phyloP scores from a whole-genome alignment of 2,888 invertebrate species.

The Melanostoma mellinum region DNA sequence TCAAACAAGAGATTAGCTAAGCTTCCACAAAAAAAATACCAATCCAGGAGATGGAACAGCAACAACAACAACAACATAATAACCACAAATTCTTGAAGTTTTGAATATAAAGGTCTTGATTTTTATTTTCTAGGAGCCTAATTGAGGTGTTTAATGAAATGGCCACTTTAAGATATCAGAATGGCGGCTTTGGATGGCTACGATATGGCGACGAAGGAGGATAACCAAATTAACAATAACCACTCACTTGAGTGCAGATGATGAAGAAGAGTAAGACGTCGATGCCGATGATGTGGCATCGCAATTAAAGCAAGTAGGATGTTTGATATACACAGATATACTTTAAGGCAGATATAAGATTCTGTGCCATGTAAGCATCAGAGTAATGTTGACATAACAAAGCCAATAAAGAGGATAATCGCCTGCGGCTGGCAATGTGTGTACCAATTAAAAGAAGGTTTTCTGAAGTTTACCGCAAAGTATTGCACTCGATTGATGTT shows the following conservation, averaged over 20 bases:
- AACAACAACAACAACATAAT: background rate
- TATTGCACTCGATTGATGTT: conserved; percentile 51
- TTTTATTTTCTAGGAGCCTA: conserved; percentile 52
- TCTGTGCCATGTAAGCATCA: conserved; percentile 22
- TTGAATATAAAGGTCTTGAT: conserved; percentile 55
- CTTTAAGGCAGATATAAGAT: conserved; percentile 21
- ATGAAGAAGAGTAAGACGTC: conserved; percentile 12
- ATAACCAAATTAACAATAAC: conserved; percentile 64
- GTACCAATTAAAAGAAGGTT: conserved; percentile 69
- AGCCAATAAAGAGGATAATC: conserved; percentile 68
- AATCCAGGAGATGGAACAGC: background rate
- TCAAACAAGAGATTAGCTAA: conserved; percentile 49
- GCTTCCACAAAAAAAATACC: conserved; percentile 34
- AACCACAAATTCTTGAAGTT: conserved; percentile 4
- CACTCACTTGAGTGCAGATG: conserved; percentile 49
- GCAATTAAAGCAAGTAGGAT: conserved; percentile 56
- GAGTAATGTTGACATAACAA: conserved; percentile 70
- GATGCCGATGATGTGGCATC: conserved; percentile 30
- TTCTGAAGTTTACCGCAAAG: conserved; percentile 69
- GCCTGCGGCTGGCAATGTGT: conserved; percentile 54
- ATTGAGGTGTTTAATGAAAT: conserved; percentile 72
- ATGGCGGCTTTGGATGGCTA: conserved; percentile 3
- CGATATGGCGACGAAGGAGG: conserved; percentile 23
- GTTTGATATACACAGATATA: conserved; percentile 31
- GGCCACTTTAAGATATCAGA: conserved; percentile 39